These are phyloP conservation scores for Dolichallabes microphthalmus DNA, from an alignment of 2,113 vertebrate genomes.

Conservation along the genomic window DNA sequence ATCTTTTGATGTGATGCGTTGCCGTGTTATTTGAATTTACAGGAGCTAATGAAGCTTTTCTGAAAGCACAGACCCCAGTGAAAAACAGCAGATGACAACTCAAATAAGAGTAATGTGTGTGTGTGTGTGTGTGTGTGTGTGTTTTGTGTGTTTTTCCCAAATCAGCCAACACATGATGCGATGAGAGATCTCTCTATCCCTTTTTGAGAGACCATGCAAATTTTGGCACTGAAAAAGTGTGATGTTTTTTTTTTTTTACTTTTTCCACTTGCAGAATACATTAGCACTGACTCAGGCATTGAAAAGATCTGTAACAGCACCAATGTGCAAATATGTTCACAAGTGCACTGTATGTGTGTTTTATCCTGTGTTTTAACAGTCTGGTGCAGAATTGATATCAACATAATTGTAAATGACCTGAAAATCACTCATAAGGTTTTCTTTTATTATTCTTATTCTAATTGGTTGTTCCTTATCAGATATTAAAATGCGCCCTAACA, in stretches of 20 bases:
- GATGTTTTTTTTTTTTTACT: slow-evolving; percentile 13
- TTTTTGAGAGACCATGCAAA: slow-evolving; percentile 23
- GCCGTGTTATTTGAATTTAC: slow-evolving; percentile 23
- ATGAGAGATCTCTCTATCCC: slow-evolving; percentile 2
- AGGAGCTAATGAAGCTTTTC: slow-evolving; percentile 34
- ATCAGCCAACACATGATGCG: slow-evolving; percentile 27
- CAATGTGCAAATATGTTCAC: slow-evolving; percentile 16
- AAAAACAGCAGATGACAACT: slow-evolving; percentile 38
- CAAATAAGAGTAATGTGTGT: slow-evolving; percentile 4
- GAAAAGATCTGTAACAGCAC: slow-evolving; percentile 7
- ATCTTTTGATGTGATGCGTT: slow-evolving; percentile 23
- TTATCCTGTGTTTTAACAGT: slow-evolving; percentile 7
- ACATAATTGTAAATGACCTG: not conserved
- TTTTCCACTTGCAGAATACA: slow-evolving; percentile 44
- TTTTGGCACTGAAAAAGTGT: slow-evolving; percentile 35
- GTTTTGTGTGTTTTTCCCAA: not conserved
- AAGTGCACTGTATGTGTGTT: not conserved
- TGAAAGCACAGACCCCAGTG: slow-evolving; percentile 16
- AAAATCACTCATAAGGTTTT: not conserved
- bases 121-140: slow-evolving; percentile 18
- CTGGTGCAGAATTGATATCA: not conserved
- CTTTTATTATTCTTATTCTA: not conserved
- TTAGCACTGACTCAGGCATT: slow-evolving; percentile 27
- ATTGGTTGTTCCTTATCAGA: not conserved
- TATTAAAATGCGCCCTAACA: not conserved